A percentile compares a stretch with the other conserved stretches of the same genome.
These are phyloP conservation scores for Cryptomyrus ogoouensis DNA, from an alignment of 2,113 vertebrate genomes.

Conservation along the genomic window DNA sequence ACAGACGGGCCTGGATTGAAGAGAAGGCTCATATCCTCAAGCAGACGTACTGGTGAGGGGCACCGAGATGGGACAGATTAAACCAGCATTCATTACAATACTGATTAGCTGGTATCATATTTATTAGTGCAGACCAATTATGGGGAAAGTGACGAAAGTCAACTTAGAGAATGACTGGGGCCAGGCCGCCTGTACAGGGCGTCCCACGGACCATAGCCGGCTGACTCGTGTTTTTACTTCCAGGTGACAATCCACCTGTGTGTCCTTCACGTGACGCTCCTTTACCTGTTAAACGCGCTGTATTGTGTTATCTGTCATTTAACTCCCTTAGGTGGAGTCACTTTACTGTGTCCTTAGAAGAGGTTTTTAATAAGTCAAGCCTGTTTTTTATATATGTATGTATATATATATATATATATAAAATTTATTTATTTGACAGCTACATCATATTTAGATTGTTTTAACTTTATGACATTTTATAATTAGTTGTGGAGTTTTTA, in stretches of 20 bases:
- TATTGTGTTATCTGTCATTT: not conserved
- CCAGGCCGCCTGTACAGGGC: not conserved
- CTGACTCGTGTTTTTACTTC: not conserved
- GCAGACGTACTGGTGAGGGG: slow-evolving; percentile 79
- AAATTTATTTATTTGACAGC: too few relatives aligned
- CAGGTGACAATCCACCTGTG: not conserved
- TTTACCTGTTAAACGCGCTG: not conserved
- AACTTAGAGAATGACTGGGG: not conserved
- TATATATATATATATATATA: too few relatives aligned
- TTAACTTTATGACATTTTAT: not conserved
- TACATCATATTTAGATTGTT: not conserved
- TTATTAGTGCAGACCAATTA: not conserved
- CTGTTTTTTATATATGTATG: too few relatives aligned
- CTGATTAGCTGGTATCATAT: not conserved
- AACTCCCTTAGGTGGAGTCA: not conserved
- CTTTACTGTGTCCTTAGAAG: not conserved
- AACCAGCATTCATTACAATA: not conserved
- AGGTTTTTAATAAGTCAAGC: not conserved
- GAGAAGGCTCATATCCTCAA: slow-evolving; percentile 75
- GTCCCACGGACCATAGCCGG: not conserved
- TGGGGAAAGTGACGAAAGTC: not conserved
- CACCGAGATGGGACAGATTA: not conserved
- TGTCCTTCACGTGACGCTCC: too few relatives aligned
- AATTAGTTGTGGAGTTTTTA: not conserved
- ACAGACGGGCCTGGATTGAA: slow-evolving; percentile 72